phyloP scores from a whole-genome alignment of 2,888 invertebrate genomes.

The Phasia obesa region DNA sequence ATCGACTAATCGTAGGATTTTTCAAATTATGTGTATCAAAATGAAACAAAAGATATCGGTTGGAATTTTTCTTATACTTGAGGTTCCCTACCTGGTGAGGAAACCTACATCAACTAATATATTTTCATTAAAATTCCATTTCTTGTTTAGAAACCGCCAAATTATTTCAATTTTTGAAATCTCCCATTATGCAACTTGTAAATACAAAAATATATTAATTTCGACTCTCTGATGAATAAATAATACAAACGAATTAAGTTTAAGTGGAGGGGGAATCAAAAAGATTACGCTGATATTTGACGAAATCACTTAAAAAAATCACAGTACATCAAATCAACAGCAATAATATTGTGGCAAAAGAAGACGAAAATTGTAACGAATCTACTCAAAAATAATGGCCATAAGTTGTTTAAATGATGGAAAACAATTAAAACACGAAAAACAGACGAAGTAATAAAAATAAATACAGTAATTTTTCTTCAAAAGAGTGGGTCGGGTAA shows the following conservation, averaged over 20 bases:
- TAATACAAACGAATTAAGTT: conserved; percentile 46
- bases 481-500: conserved; percentile 22
- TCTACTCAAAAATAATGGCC: background rate
- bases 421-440: conserved; percentile 62
- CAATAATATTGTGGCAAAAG: conserved; percentile 2
- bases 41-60: too few species aligned
- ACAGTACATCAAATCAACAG: conserved; percentile 47
- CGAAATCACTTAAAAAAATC: conserved; percentile 62
- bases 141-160: too few species aligned
- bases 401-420: conserved; percentile 45
- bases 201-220: conserved; percentile 27
- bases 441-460: conserved; percentile 51
- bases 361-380: conserved; percentile 56
- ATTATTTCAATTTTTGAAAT: too few species aligned
- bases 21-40: too few species aligned
- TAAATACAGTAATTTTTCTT: conserved; percentile 27
- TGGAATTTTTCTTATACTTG: too few species aligned
- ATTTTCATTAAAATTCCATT: too few species aligned
- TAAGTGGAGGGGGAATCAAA: conserved; percentile 27
- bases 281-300: conserved; percentile 59
- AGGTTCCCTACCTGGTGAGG: too few species aligned
- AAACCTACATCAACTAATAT: too few species aligned
- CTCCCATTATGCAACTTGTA: conserved; percentile 8
- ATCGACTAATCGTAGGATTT: too few species aligned
- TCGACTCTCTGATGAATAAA: conserved; percentile 17